A percentile compares a stretch with the other conserved stretches of the same genome.
Evolutionary conservation across 2,888 invertebrate genomes (phyloP).

Genomic region (Acrocera orbiculus): DNA sequence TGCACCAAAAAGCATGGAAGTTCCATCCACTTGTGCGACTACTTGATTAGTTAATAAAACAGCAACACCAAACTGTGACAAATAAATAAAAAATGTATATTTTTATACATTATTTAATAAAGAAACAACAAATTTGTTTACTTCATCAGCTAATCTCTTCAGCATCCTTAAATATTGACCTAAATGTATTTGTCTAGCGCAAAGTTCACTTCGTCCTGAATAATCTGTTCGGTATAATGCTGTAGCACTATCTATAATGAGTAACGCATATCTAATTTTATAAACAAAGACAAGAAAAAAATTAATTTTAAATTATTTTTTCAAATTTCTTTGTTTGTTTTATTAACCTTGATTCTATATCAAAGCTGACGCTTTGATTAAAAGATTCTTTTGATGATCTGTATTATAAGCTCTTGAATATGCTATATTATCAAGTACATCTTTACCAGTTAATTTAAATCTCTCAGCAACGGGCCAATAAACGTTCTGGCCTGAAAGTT

Average conservation of each 20-base stretch:
- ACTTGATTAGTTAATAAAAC: slow-evolving; percentile 99
- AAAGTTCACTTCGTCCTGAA: slow-evolving; percentile 81
- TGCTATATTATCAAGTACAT: slow-evolving; percentile 93
- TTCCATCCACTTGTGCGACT: slow-evolving; percentile 90
- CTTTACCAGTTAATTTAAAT: slow-evolving; percentile 70
- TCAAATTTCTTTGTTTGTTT: too few species aligned
- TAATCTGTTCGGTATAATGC: slow-evolving; percentile 92
- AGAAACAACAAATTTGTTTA: too few species aligned
- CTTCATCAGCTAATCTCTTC: slow-evolving; percentile 86
- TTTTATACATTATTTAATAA: too few species aligned
- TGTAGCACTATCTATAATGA: slow-evolving; percentile 95
- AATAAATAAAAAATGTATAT: not conserved
- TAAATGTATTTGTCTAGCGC: slow-evolving; percentile 81
- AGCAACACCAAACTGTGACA: slow-evolving; percentile 87
- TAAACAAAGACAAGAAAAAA: too few species aligned
- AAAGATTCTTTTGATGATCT: slow-evolving; percentile 86
- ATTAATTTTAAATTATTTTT: not conserved
- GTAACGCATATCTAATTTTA: slow-evolving; percentile 75
- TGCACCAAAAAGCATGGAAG: slow-evolving; percentile 39
- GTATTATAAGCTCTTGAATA: slow-evolving; percentile 94
- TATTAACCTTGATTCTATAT: slow-evolving; percentile 98
- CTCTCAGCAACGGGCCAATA: slow-evolving; percentile 83
- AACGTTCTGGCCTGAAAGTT: slow-evolving; percentile 88
- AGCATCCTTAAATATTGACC: slow-evolving; percentile 85
- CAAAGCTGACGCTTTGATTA: slow-evolving; percentile 90